These are phyloP conservation scores for Vannuccia rotundouncinata DNA, from an alignment of 2,888 invertebrate species.

Conservation along the genomic window DNA sequence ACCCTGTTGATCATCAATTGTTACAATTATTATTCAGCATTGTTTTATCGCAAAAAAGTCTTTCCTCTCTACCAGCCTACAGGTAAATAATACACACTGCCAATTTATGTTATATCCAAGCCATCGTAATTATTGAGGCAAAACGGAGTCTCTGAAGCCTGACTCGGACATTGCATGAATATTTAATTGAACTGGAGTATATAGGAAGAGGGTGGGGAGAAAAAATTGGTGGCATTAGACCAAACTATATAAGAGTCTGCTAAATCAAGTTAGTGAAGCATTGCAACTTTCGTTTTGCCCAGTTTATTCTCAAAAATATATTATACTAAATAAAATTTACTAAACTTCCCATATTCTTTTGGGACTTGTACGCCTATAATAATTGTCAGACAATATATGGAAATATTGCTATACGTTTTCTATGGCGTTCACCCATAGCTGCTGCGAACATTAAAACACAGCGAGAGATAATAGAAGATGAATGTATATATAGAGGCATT, in stretches of 20 bases:
- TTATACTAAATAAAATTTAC: background rate
- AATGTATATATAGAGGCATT: too few relatives aligned
- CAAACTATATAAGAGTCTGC: background rate
- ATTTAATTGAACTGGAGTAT: constrained; percentile 4
- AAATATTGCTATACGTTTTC: background rate
- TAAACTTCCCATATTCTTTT: background rate
- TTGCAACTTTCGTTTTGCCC: constrained; percentile 1
- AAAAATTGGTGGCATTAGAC: background rate
- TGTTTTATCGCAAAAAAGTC: background rate
- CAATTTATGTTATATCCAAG: background rate
- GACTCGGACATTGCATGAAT: constrained; percentile 8
- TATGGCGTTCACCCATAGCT: background rate
- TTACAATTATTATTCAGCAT: background rate
- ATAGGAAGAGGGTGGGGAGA: too few relatives aligned
- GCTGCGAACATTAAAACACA: too few relatives aligned
- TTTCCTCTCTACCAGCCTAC: background rate
- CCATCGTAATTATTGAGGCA: background rate
- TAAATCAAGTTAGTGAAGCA: background rate
- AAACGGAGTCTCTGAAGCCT: background rate
- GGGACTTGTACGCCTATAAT: background rate
- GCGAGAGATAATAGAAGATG: too few relatives aligned
- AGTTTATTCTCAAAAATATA: background rate
- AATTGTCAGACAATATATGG: background rate
- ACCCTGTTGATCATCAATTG: background rate
- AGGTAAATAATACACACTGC: background rate